Conservation (phyloP, 2,113 vertebrate genomes). For the Gymnobelideus leadbeateri region DNA sequence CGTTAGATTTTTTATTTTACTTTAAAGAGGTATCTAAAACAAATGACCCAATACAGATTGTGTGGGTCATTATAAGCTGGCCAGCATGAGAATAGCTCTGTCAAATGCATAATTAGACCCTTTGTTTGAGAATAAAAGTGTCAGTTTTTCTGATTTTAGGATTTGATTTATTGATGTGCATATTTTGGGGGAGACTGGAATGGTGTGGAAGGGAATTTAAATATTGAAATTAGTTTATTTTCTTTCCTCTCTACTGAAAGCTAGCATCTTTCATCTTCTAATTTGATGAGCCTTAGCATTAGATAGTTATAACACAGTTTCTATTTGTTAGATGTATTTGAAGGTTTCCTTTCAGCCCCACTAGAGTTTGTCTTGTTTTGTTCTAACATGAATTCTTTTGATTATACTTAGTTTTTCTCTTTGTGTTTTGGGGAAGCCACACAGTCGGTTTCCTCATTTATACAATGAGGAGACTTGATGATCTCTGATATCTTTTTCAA, state of each 20-base stretch:
- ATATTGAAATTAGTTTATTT: background rate
- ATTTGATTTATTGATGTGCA: background rate
- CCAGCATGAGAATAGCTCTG: background rate
- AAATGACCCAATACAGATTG: background rate
- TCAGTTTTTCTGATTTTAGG: background rate
- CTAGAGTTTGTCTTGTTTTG: background rate
- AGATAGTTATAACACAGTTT: background rate
- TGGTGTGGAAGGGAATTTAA: background rate
- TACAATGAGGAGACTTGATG: background rate
- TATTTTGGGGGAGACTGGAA: background rate
- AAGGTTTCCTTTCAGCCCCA: background rate
- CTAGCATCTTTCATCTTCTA: background rate
- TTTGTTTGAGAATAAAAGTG: background rate
- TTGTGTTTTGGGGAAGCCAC: background rate
- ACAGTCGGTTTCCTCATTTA: background rate
- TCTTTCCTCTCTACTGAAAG: no score
- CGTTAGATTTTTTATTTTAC: slow-evolving; percentile 6
- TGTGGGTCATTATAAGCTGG: background rate
- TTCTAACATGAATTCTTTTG: background rate
- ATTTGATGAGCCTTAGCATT: background rate
- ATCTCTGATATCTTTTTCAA: background rate
- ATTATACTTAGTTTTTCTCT: background rate
- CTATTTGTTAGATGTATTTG: background rate
- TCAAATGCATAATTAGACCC: background rate
- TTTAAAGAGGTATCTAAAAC: slow-evolving; percentile 5